Conservation (phyloP, 2,888 invertebrate genomes). For the Diarsia rubi region DNA sequence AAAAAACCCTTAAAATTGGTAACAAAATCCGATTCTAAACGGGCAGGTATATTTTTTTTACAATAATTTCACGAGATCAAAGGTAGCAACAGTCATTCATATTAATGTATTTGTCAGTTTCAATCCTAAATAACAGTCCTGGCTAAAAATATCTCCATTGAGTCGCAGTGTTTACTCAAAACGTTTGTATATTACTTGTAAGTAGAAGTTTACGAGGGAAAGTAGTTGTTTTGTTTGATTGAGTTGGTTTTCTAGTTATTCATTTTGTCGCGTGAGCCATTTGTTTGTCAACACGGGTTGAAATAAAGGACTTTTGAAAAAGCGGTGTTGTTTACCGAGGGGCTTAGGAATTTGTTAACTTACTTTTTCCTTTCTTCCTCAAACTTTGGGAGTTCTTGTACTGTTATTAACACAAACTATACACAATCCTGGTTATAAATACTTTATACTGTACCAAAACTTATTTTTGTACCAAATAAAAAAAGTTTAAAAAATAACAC, state of each 20-base stretch:
- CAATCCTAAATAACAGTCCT: neutral
- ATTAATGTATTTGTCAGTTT: neutral
- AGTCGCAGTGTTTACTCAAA: conserved; percentile 25
- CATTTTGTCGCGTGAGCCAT: conserved; percentile 34
- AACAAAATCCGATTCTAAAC: too few species aligned
- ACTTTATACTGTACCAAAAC: too few species aligned
- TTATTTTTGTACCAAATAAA: too few species aligned
- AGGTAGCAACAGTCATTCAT: neutral
- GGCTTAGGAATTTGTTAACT: neutral
- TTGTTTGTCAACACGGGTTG: conserved; percentile 44
- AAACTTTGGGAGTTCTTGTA: conserved; percentile 6
- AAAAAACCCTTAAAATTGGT: too few species aligned
- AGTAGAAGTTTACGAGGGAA: conserved; percentile 27
- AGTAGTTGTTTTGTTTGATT: conserved; percentile 37
- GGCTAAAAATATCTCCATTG: neutral
- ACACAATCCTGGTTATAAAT: neutral
- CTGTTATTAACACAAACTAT: neutral
- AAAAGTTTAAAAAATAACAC: too few species aligned
- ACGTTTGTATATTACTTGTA: conserved; percentile 20
- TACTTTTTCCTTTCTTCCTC: conserved; percentile 7
- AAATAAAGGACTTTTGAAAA: conserved; percentile 29
- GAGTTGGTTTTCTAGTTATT: conserved; percentile 27
- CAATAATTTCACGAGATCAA: too few species aligned
- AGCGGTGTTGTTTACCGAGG: conserved; percentile 14
- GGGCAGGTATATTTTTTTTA: too few species aligned